Evolutionary conservation across 2,113 vertebrate genomes (phyloP), one percentile per base, ranked within the genome.

Genomic region (Nesogale talazaci): DNA sequence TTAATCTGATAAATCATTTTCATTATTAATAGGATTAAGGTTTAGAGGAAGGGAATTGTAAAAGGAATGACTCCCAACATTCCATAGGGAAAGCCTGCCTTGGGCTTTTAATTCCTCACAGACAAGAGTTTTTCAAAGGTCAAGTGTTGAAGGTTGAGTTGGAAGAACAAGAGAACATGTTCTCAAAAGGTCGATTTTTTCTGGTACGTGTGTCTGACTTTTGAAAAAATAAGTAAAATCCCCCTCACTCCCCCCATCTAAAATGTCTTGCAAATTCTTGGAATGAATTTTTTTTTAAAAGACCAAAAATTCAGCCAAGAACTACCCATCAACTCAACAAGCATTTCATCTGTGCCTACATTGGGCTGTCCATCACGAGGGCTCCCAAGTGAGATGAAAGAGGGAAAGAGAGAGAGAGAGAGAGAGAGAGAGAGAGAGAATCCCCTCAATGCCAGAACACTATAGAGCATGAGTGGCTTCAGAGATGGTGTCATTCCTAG

Each of bases 1-100:
- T 97, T 96, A 96, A 97, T 97, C 95, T 97, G 95, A 97, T 97
- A 96, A 98, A 96, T 97, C 91, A 84, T 95, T 97, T 95, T 97
- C 91, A 89, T 95, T 97, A 96, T 95, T 94, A 59, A 87, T 83
- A 93, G 96, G 96, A 96, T 95, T 94, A 90, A 22, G 0, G 94
- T 94, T 92, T 94, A 31, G 56, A 2, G 9, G 91, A 96, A 96
- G 94, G 84, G 89, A 94, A 90, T 31, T 0, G 0, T 80, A 90
- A 2, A 81, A 90, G 86, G 59, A 83, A 61, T 29, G 19, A 59
- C 46, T 72, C 20, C 17, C 38, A 52, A 4, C 29, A 29, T 52
- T 65, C 70, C 34, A 56, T 29, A 38, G 42, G 94, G 72, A 83
- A 83, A 86, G 76, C 23, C 23, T 6, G 14, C 76, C 19, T 23